These are phyloP conservation scores for Watersipora subatra DNA, from an alignment of 1,140 invertebrate species.

Conservation along the genomic window DNA sequence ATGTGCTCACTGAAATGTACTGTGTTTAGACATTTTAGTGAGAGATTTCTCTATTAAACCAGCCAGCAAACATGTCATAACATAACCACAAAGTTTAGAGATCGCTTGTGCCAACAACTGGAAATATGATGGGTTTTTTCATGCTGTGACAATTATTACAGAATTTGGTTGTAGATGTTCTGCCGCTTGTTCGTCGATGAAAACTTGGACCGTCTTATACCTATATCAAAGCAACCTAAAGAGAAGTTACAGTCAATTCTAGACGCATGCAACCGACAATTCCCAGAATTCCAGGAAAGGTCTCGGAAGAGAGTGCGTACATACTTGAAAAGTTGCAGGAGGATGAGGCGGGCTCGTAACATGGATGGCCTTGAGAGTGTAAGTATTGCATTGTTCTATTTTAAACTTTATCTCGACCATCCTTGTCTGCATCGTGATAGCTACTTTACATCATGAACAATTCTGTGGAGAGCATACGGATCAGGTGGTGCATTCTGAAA, in stretches of 20 bases:
- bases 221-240: conserved; percentile 92
- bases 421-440: neutral
- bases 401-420: neutral
- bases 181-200: conserved; percentile 91
- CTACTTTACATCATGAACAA: too few species aligned
- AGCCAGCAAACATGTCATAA: too few species aligned
- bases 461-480: too few species aligned
- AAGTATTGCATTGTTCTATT: conserved; percentile 27
- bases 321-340: conserved; percentile 83
- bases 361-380: conserved; percentile 54
- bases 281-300: conserved; percentile 86
- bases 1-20: too few species aligned
- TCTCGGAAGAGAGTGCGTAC: conserved; percentile 85
- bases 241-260: conserved; percentile 96
- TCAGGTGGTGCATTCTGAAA: too few species aligned
- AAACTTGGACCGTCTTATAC: conserved; percentile 86
- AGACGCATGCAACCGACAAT: conserved; percentile 87
- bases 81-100: conserved; percentile 1
- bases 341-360: conserved; percentile 80
- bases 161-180: too few species aligned
- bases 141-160: too few species aligned
- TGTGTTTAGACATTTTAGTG: too few species aligned
- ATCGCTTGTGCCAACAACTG: neutral
- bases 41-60: too few species aligned
- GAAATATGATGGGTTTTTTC: conserved; percentile 11